Base-by-base conservation (phyloP, 2,888 invertebrate species). In the Norana najaformis region DNA sequence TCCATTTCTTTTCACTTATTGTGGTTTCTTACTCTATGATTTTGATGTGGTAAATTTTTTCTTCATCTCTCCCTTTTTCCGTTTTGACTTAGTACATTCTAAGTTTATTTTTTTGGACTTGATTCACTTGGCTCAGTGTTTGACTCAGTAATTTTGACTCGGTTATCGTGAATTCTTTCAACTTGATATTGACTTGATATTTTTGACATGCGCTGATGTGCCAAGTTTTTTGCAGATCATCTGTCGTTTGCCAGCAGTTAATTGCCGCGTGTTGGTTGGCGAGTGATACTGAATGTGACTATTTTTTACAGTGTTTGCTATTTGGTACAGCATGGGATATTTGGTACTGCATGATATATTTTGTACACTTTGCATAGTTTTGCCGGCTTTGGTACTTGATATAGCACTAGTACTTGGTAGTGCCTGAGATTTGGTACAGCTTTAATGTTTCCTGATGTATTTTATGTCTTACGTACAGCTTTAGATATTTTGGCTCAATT, bases 301-400 rank as follows among this genome's bases (percentile, higher is more conserved):
- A n/a, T 69, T 69, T 69, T 69, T 30, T n/a, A 69, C 69, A 69
- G 69, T n/a, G 69, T 69, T 69, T 5, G 69, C n/a, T 16, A 69
- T 69, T 69, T 69, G 69, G 69, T n/a, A 69, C 8, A 69, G n/a
- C 69, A 69, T 69, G 69, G 47, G 69, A 69, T 69, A 30, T n/a
- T 69, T 69, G 69, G 69, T 69, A 69, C 69, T 69, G 69, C 69
- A 69, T 69, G 69, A 69, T n/a, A 69, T 69, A 69, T 69, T 69
- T 69, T 69, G 30, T 69, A 3, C n/a, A n/a, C 23, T 20, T 3
- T 69, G 30, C n/a, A n/a, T n/a, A 8, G 30, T 8, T 41, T 41
- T 41, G 41, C 41, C 8, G 69, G n/a, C 69, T 69, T 69, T 69
- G 69, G 69, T 69, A 69, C n/a, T 69, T 69, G 69, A 69, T 69